phyloP scores from a whole-genome alignment of 2,113 vertebrate species.

The Saguinus imperator region DNA sequence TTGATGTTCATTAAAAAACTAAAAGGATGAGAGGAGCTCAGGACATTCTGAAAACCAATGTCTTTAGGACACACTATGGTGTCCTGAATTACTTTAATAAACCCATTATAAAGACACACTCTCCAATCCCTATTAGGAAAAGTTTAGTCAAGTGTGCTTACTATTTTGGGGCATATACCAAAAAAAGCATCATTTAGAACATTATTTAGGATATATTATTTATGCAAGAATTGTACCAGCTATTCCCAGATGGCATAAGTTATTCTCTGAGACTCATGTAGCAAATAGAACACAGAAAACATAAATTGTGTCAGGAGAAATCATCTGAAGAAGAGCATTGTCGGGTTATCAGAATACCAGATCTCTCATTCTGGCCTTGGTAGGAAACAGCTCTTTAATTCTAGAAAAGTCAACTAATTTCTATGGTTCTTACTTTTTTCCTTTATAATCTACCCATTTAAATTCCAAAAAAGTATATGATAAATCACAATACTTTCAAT shows the following conservation, averaged over 20 bases:
- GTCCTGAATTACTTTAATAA: neutral
- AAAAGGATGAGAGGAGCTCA: neutral
- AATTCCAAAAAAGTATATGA: constrained; percentile 34
- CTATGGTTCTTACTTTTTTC: neutral
- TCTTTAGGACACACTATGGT: neutral
- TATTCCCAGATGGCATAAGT: neutral
- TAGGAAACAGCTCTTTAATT: neutral
- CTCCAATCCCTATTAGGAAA: neutral
- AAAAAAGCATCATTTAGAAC: neutral
- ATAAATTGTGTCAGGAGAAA: neutral
- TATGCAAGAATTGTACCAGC: neutral
- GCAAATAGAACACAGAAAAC: neutral
- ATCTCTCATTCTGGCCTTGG: neutral
- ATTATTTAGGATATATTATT: neutral
- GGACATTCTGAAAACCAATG: neutral
- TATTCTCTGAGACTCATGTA: neutral
- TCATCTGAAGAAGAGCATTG: neutral
- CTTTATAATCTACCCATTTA: neutral
- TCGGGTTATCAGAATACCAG: neutral
- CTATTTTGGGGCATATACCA: neutral
- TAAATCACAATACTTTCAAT: constrained; percentile 60
- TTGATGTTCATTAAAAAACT: neutral
- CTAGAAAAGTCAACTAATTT: neutral
- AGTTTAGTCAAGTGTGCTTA: neutral
- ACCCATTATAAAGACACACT: neutral